Evolutionary conservation across 2,888 invertebrate genomes (phyloP), one percentile per base, ranked within the genome.

Genomic region (Blomia tropicalis): DNA sequence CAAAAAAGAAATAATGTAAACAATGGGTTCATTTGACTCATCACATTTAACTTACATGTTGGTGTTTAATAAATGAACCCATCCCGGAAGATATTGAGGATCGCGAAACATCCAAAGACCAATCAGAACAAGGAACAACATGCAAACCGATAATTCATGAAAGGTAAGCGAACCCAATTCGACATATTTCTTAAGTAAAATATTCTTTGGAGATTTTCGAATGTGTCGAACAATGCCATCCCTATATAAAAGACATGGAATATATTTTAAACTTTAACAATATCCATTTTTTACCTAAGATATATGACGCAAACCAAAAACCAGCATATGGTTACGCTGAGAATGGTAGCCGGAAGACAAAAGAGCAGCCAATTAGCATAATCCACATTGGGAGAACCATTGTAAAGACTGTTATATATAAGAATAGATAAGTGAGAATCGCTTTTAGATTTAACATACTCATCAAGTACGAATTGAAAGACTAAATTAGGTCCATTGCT

Each of bases 41-140:
- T 58, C 4, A 58, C 23, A 32, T 2, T 51, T 19, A n/a, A 19
- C 47, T 41, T 43, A 59, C 62, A 59, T 62, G 22, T 62, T 31
- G n/a, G 61, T 43, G 1, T 43, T 31, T 47, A 73, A 71, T 1
- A 72, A 63, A 5, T 47, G 41, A 5, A 70, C 69, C 73, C 73
- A 73, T 0, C 73, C 73, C 1, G 70, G 68, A 23, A 71, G 64
- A 54, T 71, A 70, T 19, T 70, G 70, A 1, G 72, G 72, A 36
- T 70, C 68, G 32, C 72, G 66, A n/a, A 70, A 69, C 54, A 73
- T 68, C 72, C 72, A 73, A n/a, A 73, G 67, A 2, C 71, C 1
- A 0, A 71, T 71, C 47, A 72, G 59, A 2, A 67, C 5, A 11
- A 72, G 54, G 60, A 72, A 72, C 22, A 66, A 43, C 22, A 59